Evolutionary conservation across 2,888 invertebrate genomes (phyloP), one percentile per base, ranked within the genome.

Genomic region (Cyaniris semiargus): DNA sequence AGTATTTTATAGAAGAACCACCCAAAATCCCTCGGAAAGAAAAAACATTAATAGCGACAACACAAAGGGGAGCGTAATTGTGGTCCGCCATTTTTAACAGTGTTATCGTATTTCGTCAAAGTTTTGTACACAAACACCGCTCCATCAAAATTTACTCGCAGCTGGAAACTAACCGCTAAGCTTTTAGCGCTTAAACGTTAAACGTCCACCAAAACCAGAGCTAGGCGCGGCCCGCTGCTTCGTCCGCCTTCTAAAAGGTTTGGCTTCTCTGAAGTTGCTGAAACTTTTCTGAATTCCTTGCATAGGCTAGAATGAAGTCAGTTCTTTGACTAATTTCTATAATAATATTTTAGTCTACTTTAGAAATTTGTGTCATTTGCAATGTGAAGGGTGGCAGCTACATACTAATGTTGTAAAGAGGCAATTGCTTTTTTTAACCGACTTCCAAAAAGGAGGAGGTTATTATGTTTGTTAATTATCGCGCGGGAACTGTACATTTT

Each of bases 121-220:
- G 80, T 82, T 80, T 76, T 76, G 74, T 74, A 80, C 78, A 81
- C 81, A 81, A 82, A 82, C 79, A 81, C 78, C 77, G 79, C 80
- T 81, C 80, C 81, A 83, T 82, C 82, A 80, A 81, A 82, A 82
- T 82, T 83, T 82, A 79, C 81, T 81, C 79, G 81, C 78, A 81
- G 80, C 79, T 79, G 78, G 80, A 81, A 82, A 81, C 76, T 78
- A 82, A 82, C 80, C 81, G 80, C 80, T 81, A 80, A 82, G 83
- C 83, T 83, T 83, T 83, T 80, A 81, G 79, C 81, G 80, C 81
- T 81, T 80, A 79, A 79, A 81, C 80, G 80, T 79, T 79, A 80
- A 80, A 81, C 81, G 60, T 66, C 79, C 78, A 82, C 79, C 78
- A 80, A 81, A 81, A 78, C 76, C 77, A 66, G 13, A 66, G 27